Percentiles rank a stretch among this genome's conserved stretches.
Conservation (phyloP, 2,888 invertebrate species). For the Cinara cedri region DNA sequence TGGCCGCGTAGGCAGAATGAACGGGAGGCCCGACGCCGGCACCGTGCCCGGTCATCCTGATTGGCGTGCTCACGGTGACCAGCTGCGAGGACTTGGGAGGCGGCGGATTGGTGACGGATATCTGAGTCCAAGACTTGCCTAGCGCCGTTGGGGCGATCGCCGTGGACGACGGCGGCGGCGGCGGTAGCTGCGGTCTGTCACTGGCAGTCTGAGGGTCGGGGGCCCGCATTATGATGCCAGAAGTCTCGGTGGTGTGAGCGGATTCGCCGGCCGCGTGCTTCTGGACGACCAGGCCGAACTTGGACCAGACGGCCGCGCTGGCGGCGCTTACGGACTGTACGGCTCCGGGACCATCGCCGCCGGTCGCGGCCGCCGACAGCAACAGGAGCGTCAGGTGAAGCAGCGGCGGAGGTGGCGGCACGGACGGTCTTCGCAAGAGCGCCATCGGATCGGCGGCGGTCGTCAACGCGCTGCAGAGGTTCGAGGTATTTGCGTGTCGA, state of each 20-base stretch:
- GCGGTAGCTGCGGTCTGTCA: neutral
- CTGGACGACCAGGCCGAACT: constrained; percentile 48
- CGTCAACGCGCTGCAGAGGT: constrained; percentile 7
- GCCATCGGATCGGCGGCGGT: neutral
- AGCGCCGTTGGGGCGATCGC: neutral
- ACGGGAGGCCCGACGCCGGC: too few species aligned
- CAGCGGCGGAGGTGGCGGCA: neutral
- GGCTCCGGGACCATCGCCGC: neutral
- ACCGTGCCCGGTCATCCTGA: neutral
- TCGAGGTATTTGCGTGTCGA: neutral
- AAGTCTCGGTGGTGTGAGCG: constrained; percentile 57
- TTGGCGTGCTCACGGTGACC: neutral
- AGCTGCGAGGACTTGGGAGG: neutral
- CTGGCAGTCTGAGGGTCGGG: neutral
- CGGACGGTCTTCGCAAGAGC: neutral
- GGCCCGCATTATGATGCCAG: constrained; percentile 57
- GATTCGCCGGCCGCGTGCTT: constrained; percentile 1
- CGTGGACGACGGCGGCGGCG: neutral
- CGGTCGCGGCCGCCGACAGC: neutral
- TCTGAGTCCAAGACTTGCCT: constrained; percentile 48
- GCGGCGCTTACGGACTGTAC: neutral
- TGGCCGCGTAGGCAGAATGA: neutral
- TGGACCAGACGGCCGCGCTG: constrained; percentile 49
- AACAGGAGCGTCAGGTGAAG: neutral
- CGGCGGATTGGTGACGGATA: constrained; percentile 44